phyloP scores from a whole-genome alignment of 64 coral and sea anemone genomes.

The Montipora sp. region DNA sequence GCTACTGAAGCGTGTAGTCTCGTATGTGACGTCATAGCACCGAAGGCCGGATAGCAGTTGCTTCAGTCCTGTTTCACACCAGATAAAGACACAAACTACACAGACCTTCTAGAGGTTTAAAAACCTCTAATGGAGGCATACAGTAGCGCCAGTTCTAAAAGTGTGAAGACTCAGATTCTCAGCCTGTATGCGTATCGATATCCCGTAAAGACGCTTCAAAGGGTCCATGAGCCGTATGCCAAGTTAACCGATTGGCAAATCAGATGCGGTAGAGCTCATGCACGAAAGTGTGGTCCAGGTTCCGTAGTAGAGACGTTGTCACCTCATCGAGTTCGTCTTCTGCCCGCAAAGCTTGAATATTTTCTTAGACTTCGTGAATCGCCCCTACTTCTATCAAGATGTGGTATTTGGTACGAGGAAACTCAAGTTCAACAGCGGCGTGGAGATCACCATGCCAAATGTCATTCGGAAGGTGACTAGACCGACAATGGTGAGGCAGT shows the following conservation, averaged over 20 bases:
- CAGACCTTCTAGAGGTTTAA: slow-evolving; percentile 34
- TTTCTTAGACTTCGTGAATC: slow-evolving; percentile 56
- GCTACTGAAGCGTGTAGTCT: slow-evolving; percentile 72
- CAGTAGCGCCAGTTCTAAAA: slow-evolving; percentile 26
- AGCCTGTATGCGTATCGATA: not conserved
- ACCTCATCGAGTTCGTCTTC: slow-evolving; percentile 19
- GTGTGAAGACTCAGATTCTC: too few relatives aligned
- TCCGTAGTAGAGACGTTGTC: slow-evolving; percentile 20
- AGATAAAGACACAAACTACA: slow-evolving; percentile 22
- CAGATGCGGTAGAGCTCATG: slow-evolving; percentile 71
- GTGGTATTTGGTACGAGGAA: slow-evolving; percentile 56
- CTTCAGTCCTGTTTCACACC: slow-evolving; percentile 50
- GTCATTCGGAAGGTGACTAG: slow-evolving; percentile 20
- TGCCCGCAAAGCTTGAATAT: slow-evolving; percentile 38
- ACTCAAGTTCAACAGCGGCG: slow-evolving; percentile 34
- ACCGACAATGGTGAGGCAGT: slow-evolving; percentile 62
- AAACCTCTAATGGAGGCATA: slow-evolving; percentile 57
- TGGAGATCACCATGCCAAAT: not conserved
- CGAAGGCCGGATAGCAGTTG: slow-evolving; percentile 66
- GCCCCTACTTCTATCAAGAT: slow-evolving; percentile 8
- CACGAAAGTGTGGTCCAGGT: slow-evolving; percentile 46
- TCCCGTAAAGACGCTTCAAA: slow-evolving; percentile 3
- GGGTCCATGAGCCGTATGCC: slow-evolving; percentile 69
- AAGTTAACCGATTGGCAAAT: slow-evolving; percentile 77
- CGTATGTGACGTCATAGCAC: slow-evolving; percentile 70